These are phyloP conservation scores for Ephydatia muelleri DNA, from an alignment of 37 sponge, comb jelly and placozoan genomes.

Conservation along the genomic window DNA sequence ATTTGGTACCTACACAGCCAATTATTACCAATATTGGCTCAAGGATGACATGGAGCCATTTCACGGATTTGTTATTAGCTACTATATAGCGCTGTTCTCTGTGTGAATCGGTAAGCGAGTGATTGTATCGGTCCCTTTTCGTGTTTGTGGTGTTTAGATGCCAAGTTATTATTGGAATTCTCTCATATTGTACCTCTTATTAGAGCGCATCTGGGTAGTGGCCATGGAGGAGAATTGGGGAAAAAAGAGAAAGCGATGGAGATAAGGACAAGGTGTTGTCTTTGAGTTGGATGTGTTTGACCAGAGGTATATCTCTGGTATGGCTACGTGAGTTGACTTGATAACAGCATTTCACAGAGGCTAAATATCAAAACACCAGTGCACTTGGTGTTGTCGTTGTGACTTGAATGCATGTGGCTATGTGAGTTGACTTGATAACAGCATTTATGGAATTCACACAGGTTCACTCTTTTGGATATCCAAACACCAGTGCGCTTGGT, in stretches of 20 bases:
- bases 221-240: background rate
- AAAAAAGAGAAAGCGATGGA: background rate
- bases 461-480: background rate
- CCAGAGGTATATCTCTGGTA: background rate
- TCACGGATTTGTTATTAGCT: background rate
- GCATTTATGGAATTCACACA: background rate
- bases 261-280: background rate
- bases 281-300: background rate
- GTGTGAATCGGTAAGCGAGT: background rate
- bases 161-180: background rate
- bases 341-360: background rate
- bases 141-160: background rate
- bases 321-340: background rate
- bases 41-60: background rate
- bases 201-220: background rate
- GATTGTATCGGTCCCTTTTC: background rate
- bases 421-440: background rate
- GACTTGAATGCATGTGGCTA: background rate
- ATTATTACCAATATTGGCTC: too few relatives aligned
- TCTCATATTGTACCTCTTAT: background rate
- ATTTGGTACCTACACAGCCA: too few relatives aligned
- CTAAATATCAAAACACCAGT: background rate
- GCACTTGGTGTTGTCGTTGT: background rate
- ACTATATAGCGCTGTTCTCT: background rate
- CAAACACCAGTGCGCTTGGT: background rate